Base-by-base conservation (phyloP, 2,888 invertebrate genomes). In the Octonoba sinensis region DNA sequence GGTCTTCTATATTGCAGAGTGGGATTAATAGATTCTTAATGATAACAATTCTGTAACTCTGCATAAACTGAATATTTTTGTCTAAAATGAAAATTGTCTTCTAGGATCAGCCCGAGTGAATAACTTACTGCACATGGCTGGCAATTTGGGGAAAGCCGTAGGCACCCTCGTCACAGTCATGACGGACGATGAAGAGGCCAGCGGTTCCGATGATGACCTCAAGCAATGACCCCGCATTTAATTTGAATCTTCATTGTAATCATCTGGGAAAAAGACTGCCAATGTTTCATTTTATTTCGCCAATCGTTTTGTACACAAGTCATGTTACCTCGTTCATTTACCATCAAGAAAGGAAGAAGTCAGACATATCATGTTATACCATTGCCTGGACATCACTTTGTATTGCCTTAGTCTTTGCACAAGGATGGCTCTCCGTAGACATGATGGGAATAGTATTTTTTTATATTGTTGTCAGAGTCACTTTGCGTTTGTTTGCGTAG, bases 151-250 rank as follows among this genome's bases (percentile, higher is more conserved):
- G 78, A 93, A 93, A 89, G 96, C 95, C 81, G 94, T 96, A 86
- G 95, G 95, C 87, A 93, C 94, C 87, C 90, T 96, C 87, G 96
- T 96, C 85, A 94, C 94, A 62, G 95, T 95, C 71, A 96, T 96
- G 92, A 94, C 93, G 59, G 93, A 95, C 87, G 95, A 96, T 81
- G 91, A 91, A 60, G 89, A 83, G 36, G 84, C 71, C 20, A 79
- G 82, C 60, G 83, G 79, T 51, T 84, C 84, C 24, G 84, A 84
- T 54, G 71, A 76, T 60, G 84, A 82, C 59, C 75, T 76, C 13
- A 84, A 77, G 77, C 84, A 84, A 51, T 84, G 84, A 83, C 70
- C 49, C 11, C 1, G 36, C 62, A 62, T 46, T 18, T 20, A 44
- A 44, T n/a, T 44, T 36, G 36, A 36, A 36, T 36, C 36, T 36